Evolutionary conservation across 2,888 invertebrate species (phyloP).

Genomic region (Petrolisthes cinctipes): DNA sequence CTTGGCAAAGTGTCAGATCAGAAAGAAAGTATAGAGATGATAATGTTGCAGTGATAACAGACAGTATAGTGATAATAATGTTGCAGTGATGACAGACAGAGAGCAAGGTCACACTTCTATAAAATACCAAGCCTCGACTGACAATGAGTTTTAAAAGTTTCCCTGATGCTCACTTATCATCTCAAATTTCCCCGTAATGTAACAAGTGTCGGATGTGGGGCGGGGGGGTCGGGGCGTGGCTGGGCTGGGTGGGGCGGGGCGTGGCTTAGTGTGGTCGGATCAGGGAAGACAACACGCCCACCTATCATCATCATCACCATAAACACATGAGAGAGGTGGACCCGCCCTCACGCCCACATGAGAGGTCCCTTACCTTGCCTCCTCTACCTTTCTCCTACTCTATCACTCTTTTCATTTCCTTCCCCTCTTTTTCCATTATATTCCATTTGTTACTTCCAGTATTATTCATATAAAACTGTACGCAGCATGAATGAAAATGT

Average conservation of each 20-base stretch:
- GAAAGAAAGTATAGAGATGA: too few species aligned
- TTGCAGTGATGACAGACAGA: too few species aligned
- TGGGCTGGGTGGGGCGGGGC: neutral
- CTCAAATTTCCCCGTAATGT: conserved; percentile 21
- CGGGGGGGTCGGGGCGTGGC: neutral
- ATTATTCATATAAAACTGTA: too few species aligned
- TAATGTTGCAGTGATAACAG: too few species aligned
- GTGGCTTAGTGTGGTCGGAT: neutral
- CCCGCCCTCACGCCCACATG: neutral
- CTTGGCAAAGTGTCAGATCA: too few species aligned
- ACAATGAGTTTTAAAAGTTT: neutral
- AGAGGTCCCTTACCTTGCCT: neutral
- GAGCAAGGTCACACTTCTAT: neutral
- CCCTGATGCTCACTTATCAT: conserved; percentile 6
- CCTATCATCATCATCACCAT: neutral
- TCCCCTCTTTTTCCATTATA: neutral
- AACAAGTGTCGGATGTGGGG: conserved; percentile 11
- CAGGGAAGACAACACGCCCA: neutral
- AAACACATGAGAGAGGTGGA: conserved; percentile 11
- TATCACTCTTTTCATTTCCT: neutral
- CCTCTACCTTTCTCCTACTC: neutral
- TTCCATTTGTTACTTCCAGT: too few species aligned
- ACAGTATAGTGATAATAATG: too few species aligned
- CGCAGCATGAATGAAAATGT: too few species aligned
- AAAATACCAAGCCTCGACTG: conserved; percentile 11